Percentiles rank a stretch among this genome's conserved stretches.
phyloP scores from a whole-genome alignment of 2,113 vertebrate species.

The Tretioscincus oriximinensis region DNA sequence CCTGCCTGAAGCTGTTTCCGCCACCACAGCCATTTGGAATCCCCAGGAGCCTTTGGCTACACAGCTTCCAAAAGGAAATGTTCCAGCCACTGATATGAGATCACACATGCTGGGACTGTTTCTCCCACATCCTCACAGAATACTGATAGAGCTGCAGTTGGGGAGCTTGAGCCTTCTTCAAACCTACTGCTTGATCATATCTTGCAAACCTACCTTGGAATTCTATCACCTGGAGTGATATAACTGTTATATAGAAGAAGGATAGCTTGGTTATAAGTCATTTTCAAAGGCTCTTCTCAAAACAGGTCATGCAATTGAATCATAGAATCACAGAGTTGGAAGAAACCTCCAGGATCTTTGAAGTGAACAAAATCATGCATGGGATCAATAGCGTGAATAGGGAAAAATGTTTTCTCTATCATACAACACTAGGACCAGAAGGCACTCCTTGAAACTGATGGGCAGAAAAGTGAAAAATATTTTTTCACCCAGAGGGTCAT shows the following conservation, averaged over 20 bases:
- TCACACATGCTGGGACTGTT: not conserved
- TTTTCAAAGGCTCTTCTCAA: not conserved
- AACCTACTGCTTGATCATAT: not conserved
- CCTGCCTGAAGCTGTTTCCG: not conserved
- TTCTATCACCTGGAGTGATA: not conserved
- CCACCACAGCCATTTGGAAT: not conserved
- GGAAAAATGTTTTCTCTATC: too few relatives aligned
- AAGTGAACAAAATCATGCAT: too few relatives aligned
- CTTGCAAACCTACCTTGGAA: not conserved
- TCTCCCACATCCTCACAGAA: not conserved
- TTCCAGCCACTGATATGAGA: not conserved
- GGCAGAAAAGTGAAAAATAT: too few relatives aligned
- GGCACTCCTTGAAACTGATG: too few relatives aligned
- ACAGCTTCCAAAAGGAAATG: not conserved
- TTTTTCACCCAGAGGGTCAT: too few relatives aligned
- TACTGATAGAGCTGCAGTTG: too few relatives aligned
- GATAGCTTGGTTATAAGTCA: too few relatives aligned
- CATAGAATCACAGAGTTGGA: too few relatives aligned
- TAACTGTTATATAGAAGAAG: not conserved
- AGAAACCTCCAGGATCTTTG: too few relatives aligned
- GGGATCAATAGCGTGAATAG: too few relatives aligned
- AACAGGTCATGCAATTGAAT: constrained; percentile 61
- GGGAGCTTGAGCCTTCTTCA: too few relatives aligned
- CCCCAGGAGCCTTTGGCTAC: not conserved
- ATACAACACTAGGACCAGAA: too few relatives aligned